Evolutionary conservation across 2,113 vertebrate species (phyloP).

Genomic region (Menura novaehollandiae): DNA sequence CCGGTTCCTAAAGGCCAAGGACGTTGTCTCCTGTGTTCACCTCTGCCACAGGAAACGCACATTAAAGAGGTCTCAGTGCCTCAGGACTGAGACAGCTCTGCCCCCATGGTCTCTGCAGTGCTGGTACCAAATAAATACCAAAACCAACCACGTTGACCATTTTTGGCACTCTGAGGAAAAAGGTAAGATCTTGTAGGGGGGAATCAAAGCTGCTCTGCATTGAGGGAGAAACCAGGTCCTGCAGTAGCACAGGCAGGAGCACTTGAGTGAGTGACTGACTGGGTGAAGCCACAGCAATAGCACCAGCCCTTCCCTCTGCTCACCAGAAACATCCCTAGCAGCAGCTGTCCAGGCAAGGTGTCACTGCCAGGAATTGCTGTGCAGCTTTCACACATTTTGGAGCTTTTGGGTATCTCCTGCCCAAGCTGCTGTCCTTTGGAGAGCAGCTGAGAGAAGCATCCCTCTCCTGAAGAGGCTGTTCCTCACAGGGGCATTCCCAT

Average conservation of each 20-base stretch:
- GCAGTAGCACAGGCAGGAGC: not conserved
- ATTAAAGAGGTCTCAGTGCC: not conserved
- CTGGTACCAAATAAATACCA: not conserved
- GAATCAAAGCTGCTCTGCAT: not conserved
- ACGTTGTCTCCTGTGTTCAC: rapidly evolving
- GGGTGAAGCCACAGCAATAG: not conserved
- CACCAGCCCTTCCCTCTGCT: not conserved
- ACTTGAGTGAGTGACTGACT: not conserved
- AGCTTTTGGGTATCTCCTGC: not conserved
- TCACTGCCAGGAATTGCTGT: not conserved
- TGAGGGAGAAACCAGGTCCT: not conserved
- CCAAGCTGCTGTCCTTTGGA: not conserved
- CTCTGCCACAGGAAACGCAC: not conserved
- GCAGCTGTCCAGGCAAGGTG: not conserved
- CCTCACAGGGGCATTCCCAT: not conserved
- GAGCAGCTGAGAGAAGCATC: not conserved
- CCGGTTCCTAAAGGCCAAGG: not conserved
- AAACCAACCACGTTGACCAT: not conserved
- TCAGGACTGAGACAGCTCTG: not conserved
- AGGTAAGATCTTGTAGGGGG: rapidly evolving
- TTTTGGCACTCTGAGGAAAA: not conserved
- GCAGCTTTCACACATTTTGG: not conserved
- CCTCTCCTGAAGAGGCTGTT: not conserved
- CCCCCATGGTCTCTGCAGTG: not conserved
- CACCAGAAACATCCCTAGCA: not conserved